Conservation (phyloP, 64 coral and sea anemone species). For the Porites australiensis region DNA sequence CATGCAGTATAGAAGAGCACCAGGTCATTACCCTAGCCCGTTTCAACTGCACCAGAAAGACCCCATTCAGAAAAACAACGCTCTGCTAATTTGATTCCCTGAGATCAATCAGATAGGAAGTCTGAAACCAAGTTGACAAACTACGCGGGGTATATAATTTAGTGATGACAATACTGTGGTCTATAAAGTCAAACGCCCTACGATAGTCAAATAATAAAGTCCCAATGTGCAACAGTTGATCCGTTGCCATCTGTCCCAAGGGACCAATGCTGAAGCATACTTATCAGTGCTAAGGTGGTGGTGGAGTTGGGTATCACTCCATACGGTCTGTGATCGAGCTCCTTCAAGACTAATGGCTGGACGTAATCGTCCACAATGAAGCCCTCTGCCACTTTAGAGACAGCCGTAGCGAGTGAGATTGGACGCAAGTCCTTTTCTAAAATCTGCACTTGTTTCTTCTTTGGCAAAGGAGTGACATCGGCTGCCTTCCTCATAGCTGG, state of each 20-base stretch:
- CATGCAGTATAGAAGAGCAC: constrained; percentile 47
- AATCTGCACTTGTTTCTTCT: constrained; percentile 44
- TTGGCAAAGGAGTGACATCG: constrained; percentile 32
- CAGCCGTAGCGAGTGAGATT: constrained; percentile 23
- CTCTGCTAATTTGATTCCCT: too few species aligned
- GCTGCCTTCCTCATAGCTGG: constrained; percentile 57
- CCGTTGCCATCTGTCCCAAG: too few species aligned
- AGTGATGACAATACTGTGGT: too few species aligned
- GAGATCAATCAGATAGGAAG: too few species aligned
- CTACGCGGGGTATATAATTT: too few species aligned
- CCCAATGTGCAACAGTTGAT: too few species aligned
- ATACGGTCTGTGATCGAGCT: constrained; percentile 10
- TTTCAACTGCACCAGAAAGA: constrained; percentile 26
- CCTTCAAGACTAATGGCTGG: constrained; percentile 39
- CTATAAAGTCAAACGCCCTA: too few species aligned
- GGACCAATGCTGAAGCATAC: too few species aligned
- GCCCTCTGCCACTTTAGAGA: constrained; percentile 49
- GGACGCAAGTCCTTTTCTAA: constrained; percentile 7
- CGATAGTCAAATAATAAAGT: too few species aligned
- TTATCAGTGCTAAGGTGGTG: constrained; percentile 5
- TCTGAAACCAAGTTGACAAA: too few species aligned
- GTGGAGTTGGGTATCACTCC: too few species aligned
- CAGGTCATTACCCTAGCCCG: background rate
- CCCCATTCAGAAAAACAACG: too few species aligned
- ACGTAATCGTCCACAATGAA: constrained; percentile 31